These are phyloP conservation scores for Spatula versicolor DNA, from an alignment of 2,797 vertebrate genomes.

Conservation along the genomic window DNA sequence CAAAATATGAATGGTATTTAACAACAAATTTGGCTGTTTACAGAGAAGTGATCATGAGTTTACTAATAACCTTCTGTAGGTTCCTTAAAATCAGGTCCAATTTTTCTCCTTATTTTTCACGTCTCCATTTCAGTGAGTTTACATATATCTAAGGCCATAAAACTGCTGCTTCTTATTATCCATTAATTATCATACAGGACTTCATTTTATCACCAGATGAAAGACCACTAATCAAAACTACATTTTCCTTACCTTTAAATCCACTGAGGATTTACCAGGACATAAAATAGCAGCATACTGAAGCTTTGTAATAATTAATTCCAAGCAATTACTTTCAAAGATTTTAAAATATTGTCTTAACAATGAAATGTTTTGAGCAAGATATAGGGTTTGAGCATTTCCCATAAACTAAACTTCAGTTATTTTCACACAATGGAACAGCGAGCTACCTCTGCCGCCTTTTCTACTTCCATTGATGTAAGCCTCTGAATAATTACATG, in stretches of 20 bases:
- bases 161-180: neutral
- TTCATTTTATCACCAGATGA: slow-evolving; percentile 14
- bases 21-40: neutral
- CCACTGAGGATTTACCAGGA: neutral
- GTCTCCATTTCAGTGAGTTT: neutral
- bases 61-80: neutral
- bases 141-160: neutral
- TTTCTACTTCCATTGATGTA: neutral
- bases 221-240: neutral
- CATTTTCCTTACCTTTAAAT: slow-evolving; percentile 39
- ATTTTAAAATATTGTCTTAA: neutral
- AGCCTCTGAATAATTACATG: slow-evolving; percentile 6
- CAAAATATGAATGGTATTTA: neutral
- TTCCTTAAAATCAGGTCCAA: neutral
- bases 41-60: neutral
- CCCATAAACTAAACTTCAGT: neutral
- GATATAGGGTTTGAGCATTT: neutral
- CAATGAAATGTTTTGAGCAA: neutral
- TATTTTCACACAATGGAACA: neutral
- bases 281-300: neutral
- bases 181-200: neutral
- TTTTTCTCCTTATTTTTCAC: neutral
- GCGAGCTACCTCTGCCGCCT: neutral
- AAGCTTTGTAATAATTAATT: neutral
- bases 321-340: slow-evolving; percentile 2